A percentile compares a stretch with the other conserved stretches of the same genome.
These are phyloP conservation scores for Prunella strophiata DNA, from an alignment of 2,797 vertebrate genomes.

Conservation along the genomic window DNA sequence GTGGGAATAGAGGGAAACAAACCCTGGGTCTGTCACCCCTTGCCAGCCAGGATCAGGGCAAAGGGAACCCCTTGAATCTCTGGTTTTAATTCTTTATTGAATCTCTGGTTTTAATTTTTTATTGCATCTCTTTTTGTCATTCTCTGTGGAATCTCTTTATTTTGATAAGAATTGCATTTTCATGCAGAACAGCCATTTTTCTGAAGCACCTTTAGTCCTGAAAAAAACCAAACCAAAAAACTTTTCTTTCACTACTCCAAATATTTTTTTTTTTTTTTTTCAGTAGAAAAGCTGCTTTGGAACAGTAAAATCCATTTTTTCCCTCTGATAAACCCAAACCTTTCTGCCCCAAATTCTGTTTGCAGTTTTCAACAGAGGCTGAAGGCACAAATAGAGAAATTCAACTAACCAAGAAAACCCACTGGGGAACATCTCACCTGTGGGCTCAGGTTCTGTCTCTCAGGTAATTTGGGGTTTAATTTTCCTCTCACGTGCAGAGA, in stretches of 20 bases:
- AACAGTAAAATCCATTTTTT: not conserved
- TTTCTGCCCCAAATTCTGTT: not conserved
- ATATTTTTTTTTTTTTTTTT: not conserved
- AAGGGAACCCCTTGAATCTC: not conserved
- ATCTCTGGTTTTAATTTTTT: not conserved
- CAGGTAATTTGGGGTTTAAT: not conserved
- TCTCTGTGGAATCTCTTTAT: not conserved
- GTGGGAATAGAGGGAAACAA: not conserved
- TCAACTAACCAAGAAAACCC: not conserved
- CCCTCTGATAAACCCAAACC: not conserved
- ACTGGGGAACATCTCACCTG: not conserved
- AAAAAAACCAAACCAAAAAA: not conserved
- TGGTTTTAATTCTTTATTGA: not conserved
- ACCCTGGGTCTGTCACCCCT: not conserved
- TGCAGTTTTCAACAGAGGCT: not conserved
- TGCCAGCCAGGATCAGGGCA: not conserved
- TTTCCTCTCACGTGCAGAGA: not conserved
- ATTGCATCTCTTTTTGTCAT: not conserved
- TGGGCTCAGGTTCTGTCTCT: not conserved
- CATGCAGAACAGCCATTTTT: not conserved
- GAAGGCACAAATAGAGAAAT: not conserved
- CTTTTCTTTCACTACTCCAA: not conserved
- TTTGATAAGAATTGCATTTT: not conserved
- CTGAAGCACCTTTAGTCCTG: not conserved
- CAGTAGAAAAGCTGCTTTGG: not conserved